Conservation (phyloP, 1,140 invertebrate species). For the Ladona fulva region DNA sequence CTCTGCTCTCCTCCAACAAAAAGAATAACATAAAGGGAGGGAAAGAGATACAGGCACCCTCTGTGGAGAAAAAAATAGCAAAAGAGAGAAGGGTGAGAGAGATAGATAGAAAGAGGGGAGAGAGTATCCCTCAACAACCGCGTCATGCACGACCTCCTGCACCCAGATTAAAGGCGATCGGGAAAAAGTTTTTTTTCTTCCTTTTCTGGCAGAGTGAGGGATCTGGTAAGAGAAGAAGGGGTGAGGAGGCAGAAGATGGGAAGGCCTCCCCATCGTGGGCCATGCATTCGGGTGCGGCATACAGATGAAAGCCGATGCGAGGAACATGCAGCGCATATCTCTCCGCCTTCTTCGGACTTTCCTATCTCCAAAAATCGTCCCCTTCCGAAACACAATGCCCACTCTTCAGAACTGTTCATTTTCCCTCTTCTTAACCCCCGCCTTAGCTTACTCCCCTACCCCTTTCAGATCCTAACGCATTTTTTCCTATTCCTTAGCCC, state of each 20-base stretch:
- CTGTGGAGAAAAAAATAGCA: not conserved
- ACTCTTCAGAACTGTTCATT: not conserved
- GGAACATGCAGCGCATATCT: not conserved
- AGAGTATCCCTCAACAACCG: not conserved
- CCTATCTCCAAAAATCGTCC: not conserved
- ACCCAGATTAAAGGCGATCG: not conserved
- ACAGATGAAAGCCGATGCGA: not conserved
- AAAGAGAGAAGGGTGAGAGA: not conserved
- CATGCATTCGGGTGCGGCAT: constrained; percentile 1
- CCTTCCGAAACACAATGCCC: no score
- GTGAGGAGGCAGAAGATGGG: not conserved
- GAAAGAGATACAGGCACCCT: not conserved
- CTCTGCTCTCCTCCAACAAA: no score
- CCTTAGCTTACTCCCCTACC: not conserved
- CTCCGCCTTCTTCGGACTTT: not conserved
- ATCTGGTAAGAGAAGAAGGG: not conserved
- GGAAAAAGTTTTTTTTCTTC: not conserved
- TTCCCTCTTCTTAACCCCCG: not conserved
- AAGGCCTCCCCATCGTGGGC: not conserved
- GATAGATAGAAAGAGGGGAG: not conserved
- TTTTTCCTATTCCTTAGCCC: no score
- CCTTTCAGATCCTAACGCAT: not conserved
- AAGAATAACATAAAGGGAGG: no score
- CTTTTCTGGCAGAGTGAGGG: not conserved
- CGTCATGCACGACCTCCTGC: constrained; percentile 3